Percentiles rank a stretch among this genome's conserved stretches.
Evolutionary conservation across 2,888 invertebrate species (phyloP).

Genomic region (Latheticus oryzae): DNA sequence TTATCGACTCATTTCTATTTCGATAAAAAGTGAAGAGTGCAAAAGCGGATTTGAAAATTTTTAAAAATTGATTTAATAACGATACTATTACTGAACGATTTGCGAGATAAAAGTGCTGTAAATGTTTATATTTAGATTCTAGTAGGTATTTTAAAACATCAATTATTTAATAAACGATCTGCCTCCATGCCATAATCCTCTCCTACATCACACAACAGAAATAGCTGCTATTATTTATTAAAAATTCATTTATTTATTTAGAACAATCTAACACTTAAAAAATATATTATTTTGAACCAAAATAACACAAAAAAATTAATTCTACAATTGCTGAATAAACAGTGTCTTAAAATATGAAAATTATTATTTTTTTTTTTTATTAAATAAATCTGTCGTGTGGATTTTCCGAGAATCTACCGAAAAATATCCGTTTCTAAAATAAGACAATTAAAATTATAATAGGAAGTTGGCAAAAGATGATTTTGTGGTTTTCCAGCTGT

Average conservation of each 20-base stretch:
- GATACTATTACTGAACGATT: neutral
- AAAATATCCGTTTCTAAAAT: neutral
- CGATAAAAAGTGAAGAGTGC: neutral
- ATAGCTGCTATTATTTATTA: slow-evolving; percentile 12
- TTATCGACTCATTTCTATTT: slow-evolving; percentile 25
- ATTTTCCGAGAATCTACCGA: neutral
- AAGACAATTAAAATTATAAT: neutral
- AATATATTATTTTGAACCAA: neutral
- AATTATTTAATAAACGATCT: slow-evolving; percentile 23
- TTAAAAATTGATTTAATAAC: too few relatives aligned
- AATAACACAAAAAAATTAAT: too few relatives aligned
- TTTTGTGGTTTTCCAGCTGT: too few relatives aligned
- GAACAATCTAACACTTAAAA: neutral
- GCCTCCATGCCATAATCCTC: slow-evolving; percentile 21
- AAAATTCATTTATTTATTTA: slow-evolving; percentile 9
- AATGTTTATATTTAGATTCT: slow-evolving; percentile 21
- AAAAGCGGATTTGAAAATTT: neutral
- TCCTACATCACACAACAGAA: slow-evolving; percentile 11
- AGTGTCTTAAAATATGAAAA: too few relatives aligned
- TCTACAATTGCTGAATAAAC: too few relatives aligned
- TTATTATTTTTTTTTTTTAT: too few relatives aligned
- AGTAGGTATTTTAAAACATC: slow-evolving; percentile 19
- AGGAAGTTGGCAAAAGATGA: too few relatives aligned
- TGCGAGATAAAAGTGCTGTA: slow-evolving; percentile 9
- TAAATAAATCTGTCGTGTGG: too few relatives aligned